Percentiles rank a stretch among this genome's conserved stretches.
These are phyloP conservation scores for Dufourea novaeangliae DNA, from an alignment of 1,140 invertebrate species.

Conservation along the genomic window DNA sequence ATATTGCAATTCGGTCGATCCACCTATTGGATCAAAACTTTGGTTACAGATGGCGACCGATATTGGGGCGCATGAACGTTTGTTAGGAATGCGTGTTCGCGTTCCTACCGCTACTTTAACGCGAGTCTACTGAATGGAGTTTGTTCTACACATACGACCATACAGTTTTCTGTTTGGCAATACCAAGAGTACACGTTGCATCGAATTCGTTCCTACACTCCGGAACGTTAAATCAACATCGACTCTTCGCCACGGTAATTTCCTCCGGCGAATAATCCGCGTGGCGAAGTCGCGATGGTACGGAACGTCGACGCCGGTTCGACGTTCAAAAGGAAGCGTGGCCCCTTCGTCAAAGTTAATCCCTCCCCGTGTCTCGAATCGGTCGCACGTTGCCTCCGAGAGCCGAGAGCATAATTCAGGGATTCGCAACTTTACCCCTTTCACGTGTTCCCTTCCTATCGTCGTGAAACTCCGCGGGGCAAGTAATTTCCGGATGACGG, in stretches of 20 bases:
- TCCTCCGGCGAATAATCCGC: slow-evolving; percentile 15
- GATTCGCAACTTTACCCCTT: slow-evolving; percentile 66
- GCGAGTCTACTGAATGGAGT: too few species aligned
- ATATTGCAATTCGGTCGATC: too few species aligned
- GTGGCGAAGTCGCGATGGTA: not conserved
- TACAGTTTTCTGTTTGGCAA: too few species aligned
- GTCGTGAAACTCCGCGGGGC: slow-evolving; percentile 53
- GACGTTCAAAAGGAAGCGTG: slow-evolving; percentile 42
- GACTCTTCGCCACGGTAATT: slow-evolving; percentile 18
- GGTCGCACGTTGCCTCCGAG: slow-evolving; percentile 47
- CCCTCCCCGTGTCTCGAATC: slow-evolving; percentile 40
- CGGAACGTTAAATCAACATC: not conserved
- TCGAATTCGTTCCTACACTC: not conserved
- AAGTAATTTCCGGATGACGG: slow-evolving; percentile 66
- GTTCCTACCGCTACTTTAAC: too few species aligned
- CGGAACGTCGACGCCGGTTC: slow-evolving; percentile 21
- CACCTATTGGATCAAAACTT: too few species aligned
- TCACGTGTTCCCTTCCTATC: slow-evolving; percentile 57
- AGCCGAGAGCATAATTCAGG: slow-evolving; percentile 59
- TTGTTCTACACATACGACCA: too few species aligned
- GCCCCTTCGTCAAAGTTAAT: slow-evolving; percentile 52
- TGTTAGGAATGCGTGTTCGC: too few species aligned
- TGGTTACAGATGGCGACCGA: too few species aligned
- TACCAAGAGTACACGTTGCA: too few species aligned
- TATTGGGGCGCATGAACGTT: too few species aligned